These are phyloP conservation scores for Euleptes europaea DNA, from an alignment of 2,113 vertebrate species.

Conservation along the genomic window DNA sequence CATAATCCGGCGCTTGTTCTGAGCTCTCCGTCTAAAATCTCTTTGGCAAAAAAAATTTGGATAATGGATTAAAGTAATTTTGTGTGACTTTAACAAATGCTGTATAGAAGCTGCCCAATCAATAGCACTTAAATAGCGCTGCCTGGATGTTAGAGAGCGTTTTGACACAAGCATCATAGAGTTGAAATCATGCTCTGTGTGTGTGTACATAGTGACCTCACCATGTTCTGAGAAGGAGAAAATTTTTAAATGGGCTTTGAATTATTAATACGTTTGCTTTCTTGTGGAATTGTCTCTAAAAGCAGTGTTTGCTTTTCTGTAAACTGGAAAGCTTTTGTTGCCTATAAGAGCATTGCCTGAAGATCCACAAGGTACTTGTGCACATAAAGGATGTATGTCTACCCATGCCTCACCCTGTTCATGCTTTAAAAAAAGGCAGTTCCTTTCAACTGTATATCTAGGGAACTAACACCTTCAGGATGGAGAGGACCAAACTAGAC, in stretches of 20 bases:
- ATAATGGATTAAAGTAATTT: conserved; percentile 55
- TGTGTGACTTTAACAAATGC: conserved; percentile 28
- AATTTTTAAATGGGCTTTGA: conserved; percentile 30
- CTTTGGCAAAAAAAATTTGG: conserved; percentile 48
- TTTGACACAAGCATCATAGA: conserved; percentile 39
- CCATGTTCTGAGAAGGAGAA: conserved; percentile 1
- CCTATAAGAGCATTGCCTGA: conserved; percentile 4
- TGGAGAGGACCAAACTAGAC: too few relatives aligned
- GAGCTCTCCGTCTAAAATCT: conserved; percentile 31
- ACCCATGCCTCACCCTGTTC: background rate
- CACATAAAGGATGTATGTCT: background rate
- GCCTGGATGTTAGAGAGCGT: background rate
- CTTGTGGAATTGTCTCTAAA: background rate
- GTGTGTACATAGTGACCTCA: conserved; percentile 45
- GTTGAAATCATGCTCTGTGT: background rate
- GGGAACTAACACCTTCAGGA: too few relatives aligned
- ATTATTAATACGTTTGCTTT: conserved; percentile 37
- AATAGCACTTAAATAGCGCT: conserved; percentile 28
- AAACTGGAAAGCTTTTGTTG: conserved; percentile 7
- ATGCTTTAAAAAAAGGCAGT: background rate
- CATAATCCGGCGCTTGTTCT: conserved; percentile 33
- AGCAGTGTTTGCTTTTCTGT: conserved; percentile 10
- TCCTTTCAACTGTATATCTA: too few relatives aligned
- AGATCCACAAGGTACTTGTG: background rate
- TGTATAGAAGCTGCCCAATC: conserved; percentile 28